Evolutionary conservation across 1,140 invertebrate species (phyloP), one percentile per base, ranked within the genome.

Genomic region (Venustaconcha ellipsiformis): DNA sequence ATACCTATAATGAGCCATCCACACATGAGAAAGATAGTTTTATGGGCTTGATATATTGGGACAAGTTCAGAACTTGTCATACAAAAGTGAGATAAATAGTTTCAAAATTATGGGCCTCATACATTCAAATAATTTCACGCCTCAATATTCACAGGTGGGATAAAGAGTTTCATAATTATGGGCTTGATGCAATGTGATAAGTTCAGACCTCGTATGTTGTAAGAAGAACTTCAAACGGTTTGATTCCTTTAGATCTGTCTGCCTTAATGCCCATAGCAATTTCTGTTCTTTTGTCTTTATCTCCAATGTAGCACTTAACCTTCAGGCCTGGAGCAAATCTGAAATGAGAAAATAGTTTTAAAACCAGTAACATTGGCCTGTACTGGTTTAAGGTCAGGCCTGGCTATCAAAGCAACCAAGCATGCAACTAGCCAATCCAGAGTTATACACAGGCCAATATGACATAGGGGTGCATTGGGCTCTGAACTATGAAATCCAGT

Each of bases 131-230:
- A 48, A 11, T 4, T 48, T 48, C 37, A 48, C 0, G 6, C 37
- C 6, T 8, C 8, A 48, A 4, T 6, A 48, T 48, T 48, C 37
- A 62, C 18, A 23, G 18, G 14, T 14, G 13, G 13, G 6, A 62
- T 14, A 18, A 62, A 62, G 4, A 4, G 18, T 8, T 62, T 62
- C 37, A 8, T 48, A 48, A 48, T 62, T 12, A 62, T 62, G 18
- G 20, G 8, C 18, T n/a, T n/a, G 20, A 62, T 23, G 6, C 59
- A 62, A 14, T 62, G 2, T 12, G 18, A 66, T 15, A 48, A 15
- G n/a, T 20, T 14, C 5, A 15, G 76, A 48, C 87, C 82, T 90
- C 89, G 81, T 90, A 90, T 13, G 90, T 89, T 37, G 90, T 90
- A n/a, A 91, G 60, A 12, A 90, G 77, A 58, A 91, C 80, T 81